Base-by-base conservation (phyloP, 53 echinoderm and acorn worm species). In the Holothuria scabra region DNA sequence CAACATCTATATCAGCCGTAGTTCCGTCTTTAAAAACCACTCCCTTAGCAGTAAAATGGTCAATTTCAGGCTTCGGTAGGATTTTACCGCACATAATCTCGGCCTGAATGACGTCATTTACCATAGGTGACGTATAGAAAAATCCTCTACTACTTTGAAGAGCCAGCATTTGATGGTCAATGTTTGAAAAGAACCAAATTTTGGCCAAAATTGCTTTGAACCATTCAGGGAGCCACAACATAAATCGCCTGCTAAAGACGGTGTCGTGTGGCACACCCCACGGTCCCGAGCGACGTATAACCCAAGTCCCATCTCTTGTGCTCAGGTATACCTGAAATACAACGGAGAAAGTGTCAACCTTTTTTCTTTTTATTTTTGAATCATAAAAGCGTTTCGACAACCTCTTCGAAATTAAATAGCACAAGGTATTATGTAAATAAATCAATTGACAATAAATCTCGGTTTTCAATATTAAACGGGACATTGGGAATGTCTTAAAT, bases 21-120 rank as follows among this genome's bases (percentile, higher is more conserved):
- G 88, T 84, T 23, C 93, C 93, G 46, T 93, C 93, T 37, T 66
- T 52, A 79, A 93, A 93, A 23, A 87, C 93, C 3, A 91, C 93
- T 1, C 93, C 93, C 6, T 25, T 66, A 12, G 85, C 38, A 18
- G 93, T 93, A 66, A 93, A 91, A 30, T 71, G 82, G 59, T 87
- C 67, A 22, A 93, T 88, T 22, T 83, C 93, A 46, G 93, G 93
- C 65, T 82, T 93, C 26, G 88, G 72, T 82, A 85, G 41, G 41
- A 28, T 84, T 26, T 9, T 79, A 8, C 89, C 90, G 80, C 86
- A 90, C 44, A 81, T 32, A 37, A 90, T 86, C 13, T 81, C 85
- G 48, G 52, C 52, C 6, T 79, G 76, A 9, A 93, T 93, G 37
- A 87, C 91, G 61, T 93, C 93, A 34, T 93, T 93, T 9, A 93